Percentiles rank a stretch among this genome's conserved stretches.
These are phyloP conservation scores for Toxotes jaculatrix DNA, from an alignment of 2,113 vertebrate species.

Conservation along the genomic window DNA sequence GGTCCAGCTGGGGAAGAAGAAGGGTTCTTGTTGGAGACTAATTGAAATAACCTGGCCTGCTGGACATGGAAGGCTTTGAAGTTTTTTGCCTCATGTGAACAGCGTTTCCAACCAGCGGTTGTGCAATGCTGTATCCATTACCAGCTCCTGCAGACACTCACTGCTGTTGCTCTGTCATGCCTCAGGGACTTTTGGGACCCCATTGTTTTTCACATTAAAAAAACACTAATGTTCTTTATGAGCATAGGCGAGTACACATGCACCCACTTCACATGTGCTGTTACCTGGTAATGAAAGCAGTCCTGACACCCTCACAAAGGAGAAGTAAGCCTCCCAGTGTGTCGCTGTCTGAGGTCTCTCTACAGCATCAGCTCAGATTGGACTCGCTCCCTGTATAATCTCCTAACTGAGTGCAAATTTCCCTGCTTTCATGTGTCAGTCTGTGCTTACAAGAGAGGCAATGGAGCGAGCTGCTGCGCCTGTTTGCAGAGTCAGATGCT, in stretches of 20 bases:
- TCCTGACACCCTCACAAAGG: slow-evolving; percentile 24
- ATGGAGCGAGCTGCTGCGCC: slow-evolving; percentile 50
- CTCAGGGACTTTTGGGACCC: slow-evolving; percentile 6
- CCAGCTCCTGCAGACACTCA: slow-evolving; percentile 18
- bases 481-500: slow-evolving; percentile 72
- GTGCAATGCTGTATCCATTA: slow-evolving; percentile 62
- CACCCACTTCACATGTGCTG: background rate
- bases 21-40: slow-evolving; percentile 52
- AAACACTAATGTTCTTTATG: slow-evolving; percentile 9
- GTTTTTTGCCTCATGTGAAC: slow-evolving; percentile 45
- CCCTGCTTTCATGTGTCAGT: slow-evolving; percentile 72
- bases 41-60: slow-evolving; percentile 76
- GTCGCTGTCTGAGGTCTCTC: slow-evolving; percentile 35
- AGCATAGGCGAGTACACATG: slow-evolving; percentile 15
- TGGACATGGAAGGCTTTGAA: slow-evolving; percentile 69
- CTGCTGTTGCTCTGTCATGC: slow-evolving; percentile 1
- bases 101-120: slow-evolving; percentile 47
- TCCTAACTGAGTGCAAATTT: slow-evolving; percentile 60
- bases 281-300: slow-evolving; percentile 17
- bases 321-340: slow-evolving; percentile 6
- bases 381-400: slow-evolving; percentile 57
- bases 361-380: slow-evolving; percentile 34
- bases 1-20: slow-evolving; percentile 63
- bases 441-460: slow-evolving; percentile 58
- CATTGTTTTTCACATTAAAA: slow-evolving; percentile 41